A percentile compares a stretch with the other conserved stretches of the same genome.
Evolutionary conservation across 1,140 invertebrate genomes (phyloP).

Genomic region (Babylonia areolata): DNA sequence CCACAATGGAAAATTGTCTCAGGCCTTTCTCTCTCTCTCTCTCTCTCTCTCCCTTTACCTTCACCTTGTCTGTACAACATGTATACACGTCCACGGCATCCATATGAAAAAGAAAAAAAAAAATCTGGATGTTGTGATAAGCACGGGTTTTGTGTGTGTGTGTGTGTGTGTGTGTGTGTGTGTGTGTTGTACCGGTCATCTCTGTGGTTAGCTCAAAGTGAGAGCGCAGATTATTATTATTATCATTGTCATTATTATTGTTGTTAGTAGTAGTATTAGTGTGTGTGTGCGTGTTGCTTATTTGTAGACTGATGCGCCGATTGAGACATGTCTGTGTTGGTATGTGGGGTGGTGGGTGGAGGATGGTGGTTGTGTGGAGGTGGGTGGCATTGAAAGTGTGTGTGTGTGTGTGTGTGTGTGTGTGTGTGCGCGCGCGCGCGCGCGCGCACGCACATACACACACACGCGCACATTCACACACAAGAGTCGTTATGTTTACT

Average conservation of each 20-base stretch:
- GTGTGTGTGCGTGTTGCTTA: conserved; percentile 4
- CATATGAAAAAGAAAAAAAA: too few relatives aligned
- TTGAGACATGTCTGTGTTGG: not conserved
- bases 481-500: not conserved
- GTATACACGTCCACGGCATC: too few relatives aligned
- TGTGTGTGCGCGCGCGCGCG: not conserved
- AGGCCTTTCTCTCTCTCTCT: not conserved
- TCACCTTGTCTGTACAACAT: not conserved
- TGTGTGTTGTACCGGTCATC: not conserved
- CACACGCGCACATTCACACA: not conserved
- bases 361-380: not conserved
- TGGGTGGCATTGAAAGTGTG: conserved; percentile 1
- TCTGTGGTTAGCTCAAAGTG: not conserved
- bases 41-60: not conserved
- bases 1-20: too few relatives aligned
- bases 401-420: conserved; percentile 13
- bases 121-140: too few relatives aligned
- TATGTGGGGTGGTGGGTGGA: not conserved
- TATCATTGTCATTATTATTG: too few relatives aligned
- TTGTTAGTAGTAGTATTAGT: not conserved
- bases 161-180: not conserved
- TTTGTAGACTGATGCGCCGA: not conserved
- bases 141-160: not conserved
- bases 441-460: conserved; percentile 13
- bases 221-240: too few relatives aligned